Conservation (phyloP, 64 coral and sea anemone genomes). For the Montipora cactus region DNA sequence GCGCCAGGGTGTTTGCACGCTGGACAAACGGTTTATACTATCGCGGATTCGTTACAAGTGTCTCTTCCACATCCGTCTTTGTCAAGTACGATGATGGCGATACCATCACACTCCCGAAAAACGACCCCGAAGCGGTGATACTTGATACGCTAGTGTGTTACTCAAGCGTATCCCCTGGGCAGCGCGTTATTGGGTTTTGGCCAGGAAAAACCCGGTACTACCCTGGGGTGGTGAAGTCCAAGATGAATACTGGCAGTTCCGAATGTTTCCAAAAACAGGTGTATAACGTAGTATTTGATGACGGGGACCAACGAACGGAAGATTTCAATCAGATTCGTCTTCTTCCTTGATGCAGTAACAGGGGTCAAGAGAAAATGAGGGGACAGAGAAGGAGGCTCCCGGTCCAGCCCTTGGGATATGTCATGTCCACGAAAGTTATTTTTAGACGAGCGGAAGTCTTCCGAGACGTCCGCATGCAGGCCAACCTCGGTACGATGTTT, state of each 20-base stretch:
- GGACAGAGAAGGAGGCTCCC: too few relatives aligned
- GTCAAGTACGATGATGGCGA: conserved; percentile 83
- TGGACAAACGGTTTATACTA: conserved; percentile 72
- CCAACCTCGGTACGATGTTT: too few relatives aligned
- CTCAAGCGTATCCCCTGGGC: conserved; percentile 44
- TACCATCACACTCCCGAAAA: conserved; percentile 58
- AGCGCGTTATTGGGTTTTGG: conserved; percentile 77
- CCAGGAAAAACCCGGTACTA: conserved; percentile 41
- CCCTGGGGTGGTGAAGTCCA: conserved; percentile 10
- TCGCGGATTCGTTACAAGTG: conserved; percentile 63
- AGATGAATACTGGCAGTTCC: neutral
- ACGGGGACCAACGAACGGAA: conserved; percentile 9
- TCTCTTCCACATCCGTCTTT: conserved; percentile 35
- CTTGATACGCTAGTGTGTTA: conserved; percentile 67
- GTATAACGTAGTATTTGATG: conserved; percentile 59
- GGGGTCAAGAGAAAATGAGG: too few relatives aligned
- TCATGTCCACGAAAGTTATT: too few relatives aligned
- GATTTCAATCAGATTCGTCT: conserved; percentile 39
- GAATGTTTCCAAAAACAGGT: neutral
- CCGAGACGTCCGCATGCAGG: too few relatives aligned
- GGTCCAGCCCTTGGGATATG: too few relatives aligned
- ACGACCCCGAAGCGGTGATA: conserved; percentile 52
- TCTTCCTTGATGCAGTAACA: conserved; percentile 43
- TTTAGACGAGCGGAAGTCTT: too few relatives aligned
- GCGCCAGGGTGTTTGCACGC: conserved; percentile 74